Evolutionary conservation across 2,797 vertebrate species (phyloP), one percentile per base, ranked within the genome.

Genomic region (Ptychobarbus kaznakovi): DNA sequence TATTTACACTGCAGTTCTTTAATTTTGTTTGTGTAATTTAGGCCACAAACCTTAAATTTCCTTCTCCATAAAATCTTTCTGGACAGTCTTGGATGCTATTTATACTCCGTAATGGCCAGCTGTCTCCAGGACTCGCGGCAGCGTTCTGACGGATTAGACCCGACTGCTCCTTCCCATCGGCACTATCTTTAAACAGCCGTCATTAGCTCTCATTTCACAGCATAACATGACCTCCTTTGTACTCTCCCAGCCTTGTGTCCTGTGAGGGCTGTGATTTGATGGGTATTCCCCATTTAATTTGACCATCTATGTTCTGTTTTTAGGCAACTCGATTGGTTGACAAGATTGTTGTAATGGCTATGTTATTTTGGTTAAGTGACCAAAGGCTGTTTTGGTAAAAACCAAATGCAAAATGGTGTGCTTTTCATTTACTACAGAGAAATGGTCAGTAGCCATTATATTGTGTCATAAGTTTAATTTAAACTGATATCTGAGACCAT

Each of bases 121-220:
- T 28, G 72, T 35, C 13, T 51, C n/a, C 10, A 42, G 63, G 3
- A 72, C 90, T 86, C 1, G 20, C 28, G 18, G 89, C 58, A 69
- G 84, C 82, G 88, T 77, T 89, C 87, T 88, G 49, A 80, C 78
- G 42, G 87, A 92, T 92, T 90, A 53, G 86, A 84, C 74, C 70
- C 51, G 90, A 90, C 87, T 10, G 56, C 88, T 87, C 83, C 80
- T 84, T 90, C 89, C 79, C 83, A 66, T 87, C 86, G 89, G 85
- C 46, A n/a, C 20, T 56, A 22, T 84, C 88, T 80, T 91, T 90
- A 80, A 20, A 58, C 80, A 80, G 70, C 89, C 81, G 3, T 82
- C 76, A 88, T 87, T 77, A 38, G 58, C 68, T 79, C 51, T 61
- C 42, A 81, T 63, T 74, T 90, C 87, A 76, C 81, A 87, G 86